Conservation (phyloP, 2,888 invertebrate species). For the Gryllus longicercus region DNA sequence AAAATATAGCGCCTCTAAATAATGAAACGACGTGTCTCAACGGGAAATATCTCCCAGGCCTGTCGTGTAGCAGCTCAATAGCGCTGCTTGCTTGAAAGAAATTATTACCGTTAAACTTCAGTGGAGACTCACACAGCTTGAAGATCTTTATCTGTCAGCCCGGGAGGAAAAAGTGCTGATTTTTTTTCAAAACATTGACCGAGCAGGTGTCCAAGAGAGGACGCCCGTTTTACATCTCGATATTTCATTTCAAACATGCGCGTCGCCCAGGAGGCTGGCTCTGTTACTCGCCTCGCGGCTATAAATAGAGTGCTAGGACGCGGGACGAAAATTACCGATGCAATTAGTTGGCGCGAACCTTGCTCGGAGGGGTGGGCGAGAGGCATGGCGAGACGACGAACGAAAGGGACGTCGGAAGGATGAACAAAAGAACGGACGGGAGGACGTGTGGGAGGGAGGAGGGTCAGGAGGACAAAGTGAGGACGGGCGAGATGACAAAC, state of each 20-base stretch:
- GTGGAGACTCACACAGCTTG: not conserved
- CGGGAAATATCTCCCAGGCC: not conserved
- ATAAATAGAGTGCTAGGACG: not conserved
- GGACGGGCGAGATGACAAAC: too few species aligned
- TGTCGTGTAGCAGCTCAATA: not conserved
- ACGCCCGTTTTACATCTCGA: constrained; percentile 3
- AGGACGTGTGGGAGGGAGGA: too few species aligned
- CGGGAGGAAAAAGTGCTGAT: not conserved
- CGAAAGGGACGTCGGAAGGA: too few species aligned
- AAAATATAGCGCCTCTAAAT: constrained; percentile 10
- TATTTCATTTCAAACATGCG: not conserved
- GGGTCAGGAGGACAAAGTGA: too few species aligned
- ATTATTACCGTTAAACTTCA: constrained; percentile 9
- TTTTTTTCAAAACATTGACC: not conserved
- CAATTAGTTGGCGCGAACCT: not conserved
- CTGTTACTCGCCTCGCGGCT: not conserved
- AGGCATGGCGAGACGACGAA: too few species aligned
- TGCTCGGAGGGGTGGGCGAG: too few species aligned
- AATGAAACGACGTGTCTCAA: not conserved
- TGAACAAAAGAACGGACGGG: too few species aligned
- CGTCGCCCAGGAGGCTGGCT: not conserved
- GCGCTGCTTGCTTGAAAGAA: not conserved
- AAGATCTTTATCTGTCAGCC: constrained; percentile 8
- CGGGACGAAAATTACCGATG: not conserved
- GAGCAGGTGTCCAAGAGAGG: constrained; percentile 5